Evolutionary conservation across 2,797 vertebrate genomes (phyloP).

Genomic region (Enteromius afrohamiltoni): DNA sequence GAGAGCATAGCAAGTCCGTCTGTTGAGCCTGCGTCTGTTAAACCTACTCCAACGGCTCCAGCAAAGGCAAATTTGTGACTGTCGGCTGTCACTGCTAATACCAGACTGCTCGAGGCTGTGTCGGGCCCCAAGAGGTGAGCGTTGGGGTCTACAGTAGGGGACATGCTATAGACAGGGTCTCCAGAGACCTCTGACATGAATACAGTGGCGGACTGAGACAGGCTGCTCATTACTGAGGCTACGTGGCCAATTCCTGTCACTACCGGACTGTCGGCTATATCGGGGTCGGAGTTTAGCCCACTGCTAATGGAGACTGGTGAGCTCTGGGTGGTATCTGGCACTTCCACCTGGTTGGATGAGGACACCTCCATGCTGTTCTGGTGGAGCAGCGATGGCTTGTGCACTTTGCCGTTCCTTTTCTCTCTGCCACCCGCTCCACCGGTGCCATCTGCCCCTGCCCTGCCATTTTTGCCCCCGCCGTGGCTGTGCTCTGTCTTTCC

Average conservation of each 20-base stretch:
- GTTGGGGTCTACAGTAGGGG: conserved; percentile 88
- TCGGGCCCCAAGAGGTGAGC: conserved; percentile 89
- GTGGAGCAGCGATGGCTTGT: conserved; percentile 92
- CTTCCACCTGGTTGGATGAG: conserved; percentile 97
- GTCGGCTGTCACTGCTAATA: conserved; percentile 86
- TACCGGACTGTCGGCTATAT: conserved; percentile 94
- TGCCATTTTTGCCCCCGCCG: conserved; percentile 75
- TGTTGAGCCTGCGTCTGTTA: conserved; percentile 73
- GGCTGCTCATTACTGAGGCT: conserved; percentile 89
- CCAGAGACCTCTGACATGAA: conserved; percentile 98
- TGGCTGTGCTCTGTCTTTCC: conserved; percentile 91
- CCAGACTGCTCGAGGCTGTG: conserved; percentile 86
- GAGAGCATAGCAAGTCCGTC: conserved; percentile 87
- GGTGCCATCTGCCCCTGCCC: conserved; percentile 61
- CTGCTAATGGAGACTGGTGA: conserved; percentile 97
- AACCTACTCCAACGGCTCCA: conserved; percentile 69
- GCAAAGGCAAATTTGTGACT: conserved; percentile 96
- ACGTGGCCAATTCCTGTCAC: conserved; percentile 86
- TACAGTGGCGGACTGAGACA: conserved; percentile 92
- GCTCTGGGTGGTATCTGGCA: conserved; percentile 98
- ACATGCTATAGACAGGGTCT: conserved; percentile 93
- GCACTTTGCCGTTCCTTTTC: conserved; percentile 93
- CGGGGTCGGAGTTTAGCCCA: conserved; percentile 86
- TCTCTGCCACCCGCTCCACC: conserved; percentile 76
- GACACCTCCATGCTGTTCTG: conserved; percentile 99